Evolutionary conservation across 2,888 invertebrate genomes (phyloP), one percentile per base, ranked within the genome.

Genomic region (Bombyx huttoni): DNA sequence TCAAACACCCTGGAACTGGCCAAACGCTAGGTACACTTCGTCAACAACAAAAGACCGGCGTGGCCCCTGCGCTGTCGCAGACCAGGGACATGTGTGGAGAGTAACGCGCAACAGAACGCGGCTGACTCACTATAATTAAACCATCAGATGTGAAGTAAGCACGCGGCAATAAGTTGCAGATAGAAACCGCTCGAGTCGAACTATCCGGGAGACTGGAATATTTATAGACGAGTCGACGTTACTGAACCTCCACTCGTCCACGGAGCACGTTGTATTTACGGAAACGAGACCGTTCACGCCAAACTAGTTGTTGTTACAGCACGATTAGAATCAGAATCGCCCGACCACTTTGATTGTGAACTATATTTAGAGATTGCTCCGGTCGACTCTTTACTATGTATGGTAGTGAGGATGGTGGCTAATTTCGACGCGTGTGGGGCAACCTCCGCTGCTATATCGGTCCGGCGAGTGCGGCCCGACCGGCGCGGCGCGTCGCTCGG

Each of bases 371-470:
- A 84, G 76, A 78, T 75, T 72, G 75, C 77, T 77, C 68, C 74
- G 74, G 73, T 75, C 73, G 78, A 72, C 77, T 75, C 77, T 86
- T 87, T 75, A 80, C 87, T 87, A 87, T 87, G 85, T 87, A 87
- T 84, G 87, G 87, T 82, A 78, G 70, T 78, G 86, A 70, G 59
- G 63, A 75, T 67, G 63, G 68, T 60, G 64, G 71, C 75, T 75
- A 70, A 73, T 68, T 73, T 62, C 61, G 65, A 69, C 60, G 64
- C 74, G 78, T 70, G 81, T 74, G 79, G 74, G 75, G 76, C 63
- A 67, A 70, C 67, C 68, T 68, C 67, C 53, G 61, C 48, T 55
- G 68, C 78, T 80, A 80, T 68, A 68, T 75, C 57, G 60, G 71
- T 51, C 49, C 51, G 24, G 49, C 45, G 46, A 34, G 40, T 40